phyloP scores from a whole-genome alignment of 2,113 vertebrate genomes.

The Casuarius casuarius region DNA sequence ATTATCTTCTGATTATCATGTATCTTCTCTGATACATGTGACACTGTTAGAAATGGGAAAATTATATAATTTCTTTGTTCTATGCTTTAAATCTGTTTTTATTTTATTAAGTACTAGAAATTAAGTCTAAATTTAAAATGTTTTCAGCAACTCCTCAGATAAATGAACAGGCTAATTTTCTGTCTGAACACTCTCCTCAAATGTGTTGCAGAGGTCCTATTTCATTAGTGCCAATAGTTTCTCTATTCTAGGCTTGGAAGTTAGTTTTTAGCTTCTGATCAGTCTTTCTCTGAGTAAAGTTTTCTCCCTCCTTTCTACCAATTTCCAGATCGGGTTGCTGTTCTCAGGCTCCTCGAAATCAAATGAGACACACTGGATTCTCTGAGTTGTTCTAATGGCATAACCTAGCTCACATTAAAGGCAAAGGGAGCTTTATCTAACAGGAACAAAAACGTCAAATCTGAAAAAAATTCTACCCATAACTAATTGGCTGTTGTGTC shows the following conservation, averaged over 20 bases:
- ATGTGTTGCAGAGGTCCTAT: neutral
- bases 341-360: neutral
- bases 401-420: neutral
- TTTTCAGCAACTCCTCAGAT: neutral
- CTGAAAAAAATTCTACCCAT: neutral
- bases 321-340: neutral
- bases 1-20: neutral
- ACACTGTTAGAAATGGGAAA: neutral
- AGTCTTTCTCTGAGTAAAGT: neutral
- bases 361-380: neutral
- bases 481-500: neutral
- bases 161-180: neutral
- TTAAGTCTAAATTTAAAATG: neutral
- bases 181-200: neutral
- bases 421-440: neutral
- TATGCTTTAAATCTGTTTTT: neutral
- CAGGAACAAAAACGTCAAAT: neutral
- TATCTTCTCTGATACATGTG: neutral
- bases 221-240: neutral
- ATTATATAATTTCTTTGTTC: neutral
- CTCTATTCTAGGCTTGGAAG: neutral
- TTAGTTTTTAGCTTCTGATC: neutral
- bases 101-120: neutral
- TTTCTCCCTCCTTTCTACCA: neutral
- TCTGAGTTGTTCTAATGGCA: neutral